Percentiles rank a stretch among this genome's conserved stretches.
These are phyloP conservation scores for Antennarius striatus DNA, from an alignment of 2,113 vertebrate genomes.

Conservation along the genomic window DNA sequence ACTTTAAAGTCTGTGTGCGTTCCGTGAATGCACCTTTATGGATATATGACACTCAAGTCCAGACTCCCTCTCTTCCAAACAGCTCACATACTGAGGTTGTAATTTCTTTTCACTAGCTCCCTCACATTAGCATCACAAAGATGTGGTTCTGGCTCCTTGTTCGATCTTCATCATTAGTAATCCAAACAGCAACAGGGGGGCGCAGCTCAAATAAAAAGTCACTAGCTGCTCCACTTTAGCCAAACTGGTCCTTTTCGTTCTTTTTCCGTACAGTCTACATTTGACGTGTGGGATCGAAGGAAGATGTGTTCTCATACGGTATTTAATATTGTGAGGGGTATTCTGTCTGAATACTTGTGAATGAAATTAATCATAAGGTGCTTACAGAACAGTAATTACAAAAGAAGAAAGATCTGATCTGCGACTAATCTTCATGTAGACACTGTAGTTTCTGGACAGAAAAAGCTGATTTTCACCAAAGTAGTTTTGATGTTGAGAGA, in stretches of 20 bases:
- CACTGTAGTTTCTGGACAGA: too few species aligned
- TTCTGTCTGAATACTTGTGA: too few species aligned
- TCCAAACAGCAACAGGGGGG: slow-evolving; percentile 51
- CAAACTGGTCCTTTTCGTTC: neutral
- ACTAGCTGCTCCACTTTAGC: slow-evolving; percentile 19
- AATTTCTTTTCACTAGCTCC: slow-evolving; percentile 50
- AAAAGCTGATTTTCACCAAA: too few species aligned
- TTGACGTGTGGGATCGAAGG: too few species aligned
- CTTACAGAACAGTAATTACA: too few species aligned
- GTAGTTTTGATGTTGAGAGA: too few species aligned
- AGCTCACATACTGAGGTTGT: slow-evolving; percentile 37
- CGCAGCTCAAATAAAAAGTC: slow-evolving; percentile 31
- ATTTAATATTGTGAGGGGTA: too few species aligned
- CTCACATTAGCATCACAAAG: slow-evolving; percentile 74
- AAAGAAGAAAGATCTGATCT: too few species aligned
- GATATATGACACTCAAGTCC: neutral
- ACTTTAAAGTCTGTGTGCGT: neutral
- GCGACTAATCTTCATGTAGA: too few species aligned
- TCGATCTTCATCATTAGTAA: slow-evolving; percentile 67
- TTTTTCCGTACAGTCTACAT: too few species aligned
- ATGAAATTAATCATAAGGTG: too few species aligned
- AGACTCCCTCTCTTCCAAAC: slow-evolving; percentile 12
- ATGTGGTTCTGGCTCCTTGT: slow-evolving; percentile 32
- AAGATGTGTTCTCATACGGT: too few species aligned
- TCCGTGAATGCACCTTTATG: neutral